Evolutionary conservation across 2,888 invertebrate genomes (phyloP), one percentile per base, ranked within the genome.

Genomic region (Acronicta leporina): DNA sequence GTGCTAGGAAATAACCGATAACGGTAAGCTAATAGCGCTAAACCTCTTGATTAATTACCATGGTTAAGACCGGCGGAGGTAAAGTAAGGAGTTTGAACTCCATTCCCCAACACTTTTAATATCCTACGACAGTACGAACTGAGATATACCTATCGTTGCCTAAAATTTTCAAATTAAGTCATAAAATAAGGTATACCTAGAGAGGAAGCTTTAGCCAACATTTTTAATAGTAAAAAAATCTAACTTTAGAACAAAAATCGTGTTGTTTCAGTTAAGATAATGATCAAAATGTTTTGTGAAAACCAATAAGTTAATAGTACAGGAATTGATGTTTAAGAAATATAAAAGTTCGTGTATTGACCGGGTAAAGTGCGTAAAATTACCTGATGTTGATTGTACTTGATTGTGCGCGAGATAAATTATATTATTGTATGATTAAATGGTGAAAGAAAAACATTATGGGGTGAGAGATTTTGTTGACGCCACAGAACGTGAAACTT

Each of bases 281-380:
- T 41, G 49, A 53, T 20, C 42, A 60, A 54, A 20, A 35, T 1
- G 2, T 33, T 43, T 13, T 14, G 10, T 40, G 15, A n/a, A 15
- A 48, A 15, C 20, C 10, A 11, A 0, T 6, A 58, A 43, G 0
- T 16, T 1, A 14, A 25, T 25, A 10, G 14, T 66, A 61, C 47
- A 66, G 62, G 62, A 61, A 68, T 60, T 67, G 54, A 53, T 66
- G n/a, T 16, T 27, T 57, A 51, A 64, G 46, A 38, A 40, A 35
- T 66, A 13, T 33, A 51, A 40, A 41, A 14, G 41, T 51, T 59
- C 38, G 52, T 48, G 45, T 10, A 49, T 52, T 45, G 9, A 27
- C 41, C 52, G 15, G 41, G 30, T 9, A 5, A 15, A 27, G 43
- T 16, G 10, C 13, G 13, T 27, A 8, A 27, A 27, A 48, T 40